Evolutionary conservation across 2,888 invertebrate species (phyloP).

Genomic region (Fragum whitleyi): DNA sequence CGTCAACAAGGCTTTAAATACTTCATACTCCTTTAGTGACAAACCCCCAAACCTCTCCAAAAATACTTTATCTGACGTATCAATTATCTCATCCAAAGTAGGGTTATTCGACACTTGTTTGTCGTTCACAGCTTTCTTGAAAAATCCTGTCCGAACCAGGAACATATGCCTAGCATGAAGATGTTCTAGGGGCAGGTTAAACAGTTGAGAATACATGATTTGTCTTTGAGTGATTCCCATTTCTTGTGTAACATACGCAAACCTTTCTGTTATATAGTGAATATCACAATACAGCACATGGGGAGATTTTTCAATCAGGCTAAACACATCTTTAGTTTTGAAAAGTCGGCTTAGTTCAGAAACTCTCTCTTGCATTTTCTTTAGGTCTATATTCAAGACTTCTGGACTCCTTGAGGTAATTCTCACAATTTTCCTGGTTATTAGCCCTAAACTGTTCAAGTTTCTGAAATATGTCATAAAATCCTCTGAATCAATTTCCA

Average conservation of each 20-base stretch:
- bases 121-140: conserved; percentile 50
- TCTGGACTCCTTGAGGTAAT: conserved; percentile 35
- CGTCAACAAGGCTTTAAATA: conserved; percentile 62
- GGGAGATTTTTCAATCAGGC: conserved; percentile 60
- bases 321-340: conserved; percentile 62
- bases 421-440: conserved; percentile 26
- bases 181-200: conserved; percentile 65
- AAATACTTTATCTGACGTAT: conserved; percentile 67
- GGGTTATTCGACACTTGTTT: conserved; percentile 67
- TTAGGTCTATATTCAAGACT: conserved; percentile 29
- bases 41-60: conserved; percentile 69
- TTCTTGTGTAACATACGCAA: conserved; percentile 66
- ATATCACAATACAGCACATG: conserved; percentile 58
- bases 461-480: conserved; percentile 18
- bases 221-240: conserved; percentile 74
- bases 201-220: conserved; percentile 66
- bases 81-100: conserved; percentile 63
- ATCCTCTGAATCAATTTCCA: not conserved
- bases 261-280: conserved; percentile 60
- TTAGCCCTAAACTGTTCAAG: conserved; percentile 40
- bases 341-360: conserved; percentile 62
- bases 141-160: conserved; percentile 68
- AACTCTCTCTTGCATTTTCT: conserved; percentile 25
- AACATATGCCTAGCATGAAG: conserved; percentile 71
- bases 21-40: conserved; percentile 65